Conservation (phyloP, 2,888 invertebrate genomes). For the Cryptocheilus praepositus region DNA sequence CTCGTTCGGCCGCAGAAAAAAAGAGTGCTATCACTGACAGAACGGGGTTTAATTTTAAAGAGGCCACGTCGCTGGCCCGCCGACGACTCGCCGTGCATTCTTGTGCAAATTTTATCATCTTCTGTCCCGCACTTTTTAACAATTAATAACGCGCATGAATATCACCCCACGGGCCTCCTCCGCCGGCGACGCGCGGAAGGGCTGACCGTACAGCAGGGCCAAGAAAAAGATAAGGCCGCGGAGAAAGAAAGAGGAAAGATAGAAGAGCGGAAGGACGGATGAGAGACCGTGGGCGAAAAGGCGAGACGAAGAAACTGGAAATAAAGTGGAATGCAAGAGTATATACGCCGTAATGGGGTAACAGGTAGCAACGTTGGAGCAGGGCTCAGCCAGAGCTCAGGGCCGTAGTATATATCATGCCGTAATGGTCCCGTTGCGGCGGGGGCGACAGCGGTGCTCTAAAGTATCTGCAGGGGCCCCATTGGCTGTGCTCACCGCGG, state of each 20-base stretch:
- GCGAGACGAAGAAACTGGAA: constrained; percentile 35
- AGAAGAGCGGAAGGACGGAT: too few relatives aligned
- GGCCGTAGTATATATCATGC: constrained; percentile 65
- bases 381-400: constrained; percentile 33
- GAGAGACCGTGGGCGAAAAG: too few relatives aligned
- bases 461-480: constrained; percentile 55
- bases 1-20: too few relatives aligned
- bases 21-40: too few relatives aligned
- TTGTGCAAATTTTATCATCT: constrained; percentile 38
- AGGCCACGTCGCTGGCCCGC: background rate
- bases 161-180: constrained; percentile 21
- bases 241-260: constrained; percentile 7
- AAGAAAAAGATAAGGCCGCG: too few relatives aligned
- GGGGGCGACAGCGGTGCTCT: constrained; percentile 55
- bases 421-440: constrained; percentile 68
- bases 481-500: constrained; percentile 42
- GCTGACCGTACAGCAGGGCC: too few relatives aligned
- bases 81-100: constrained; percentile 16
- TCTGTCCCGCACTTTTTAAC: constrained; percentile 35
- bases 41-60: too few relatives aligned
- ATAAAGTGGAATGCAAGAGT: constrained; percentile 54
- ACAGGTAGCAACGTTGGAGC: constrained; percentile 51
- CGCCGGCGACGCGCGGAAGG: too few relatives aligned
- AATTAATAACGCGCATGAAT: constrained; percentile 54
- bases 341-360: constrained; percentile 59